Evolutionary conservation across 2,888 invertebrate species (phyloP), one percentile per base, ranked within the genome.

Genomic region (Sinotaia quadrata): DNA sequence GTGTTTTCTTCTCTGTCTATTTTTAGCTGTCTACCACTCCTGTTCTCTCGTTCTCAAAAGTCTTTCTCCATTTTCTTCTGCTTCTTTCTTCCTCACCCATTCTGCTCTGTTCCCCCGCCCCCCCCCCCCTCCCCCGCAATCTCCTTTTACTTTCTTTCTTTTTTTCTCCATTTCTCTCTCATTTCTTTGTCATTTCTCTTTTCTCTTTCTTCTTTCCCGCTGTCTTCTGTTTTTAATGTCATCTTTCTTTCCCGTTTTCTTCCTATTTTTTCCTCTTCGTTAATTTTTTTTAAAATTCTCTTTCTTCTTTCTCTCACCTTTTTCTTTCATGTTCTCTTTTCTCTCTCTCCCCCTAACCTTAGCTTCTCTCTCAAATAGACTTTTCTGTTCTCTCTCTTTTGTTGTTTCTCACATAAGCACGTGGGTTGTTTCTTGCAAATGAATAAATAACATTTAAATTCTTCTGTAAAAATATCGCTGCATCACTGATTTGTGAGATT

Each of bases 191-290:
- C n/a, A n/a, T n/a, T n/a, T n/a, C n/a, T n/a, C n/a, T n/a, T n/a
- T n/a, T n/a, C n/a, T n/a, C n/a, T n/a, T 51, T 51, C 51, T 31
- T 33, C 51, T 51, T 31, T 66, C 66, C 34, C n/a, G 24, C 65
- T 54, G 49, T 37, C 41, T 37, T 54, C 65, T 33, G 24, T 5
- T 24, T 51, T 15, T 61, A 15, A 21, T 18, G 24, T 29, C 15
- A n/a, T 47, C 47, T 44, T 29, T 62, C 41, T 15, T 31, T 44
- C 62, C 51, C 33, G 33, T 36, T 51, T 34, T 33, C 34, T 51
- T 34, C 57, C 66, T 44, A 15, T 37, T 56, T 54, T 56, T 37
- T n/a, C n/a, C 54, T 54, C 65, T 33, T 29, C 24, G n/a, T n/a
- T n/a, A n/a, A n/a, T n/a, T n/a, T n/a, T n/a, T n/a, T n/a, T n/a